These are phyloP conservation scores for Emydoidea blandingii DNA, from an alignment of 2,797 vertebrate genomes.

Conservation along the genomic window DNA sequence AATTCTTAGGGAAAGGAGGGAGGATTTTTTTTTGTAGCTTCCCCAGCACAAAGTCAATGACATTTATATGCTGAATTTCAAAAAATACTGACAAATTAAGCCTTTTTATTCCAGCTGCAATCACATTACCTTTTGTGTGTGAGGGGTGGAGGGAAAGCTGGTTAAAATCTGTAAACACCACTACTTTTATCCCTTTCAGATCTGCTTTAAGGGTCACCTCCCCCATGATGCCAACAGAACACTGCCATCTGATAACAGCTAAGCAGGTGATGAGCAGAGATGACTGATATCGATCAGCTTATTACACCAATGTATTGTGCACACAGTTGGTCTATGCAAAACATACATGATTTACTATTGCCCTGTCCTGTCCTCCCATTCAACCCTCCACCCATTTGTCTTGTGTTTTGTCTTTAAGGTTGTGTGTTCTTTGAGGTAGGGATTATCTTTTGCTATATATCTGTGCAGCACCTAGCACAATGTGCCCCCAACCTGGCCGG, in stretches of 20 bases:
- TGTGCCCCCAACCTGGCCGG: neutral
- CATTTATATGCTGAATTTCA: neutral
- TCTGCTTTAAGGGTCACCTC: neutral
- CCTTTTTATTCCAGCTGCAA: neutral
- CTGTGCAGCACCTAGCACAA: neutral
- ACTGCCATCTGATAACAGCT: neutral
- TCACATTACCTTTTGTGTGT: neutral
- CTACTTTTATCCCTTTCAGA: neutral
- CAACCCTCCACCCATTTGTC: neutral
- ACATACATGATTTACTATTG: neutral
- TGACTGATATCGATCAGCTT: neutral
- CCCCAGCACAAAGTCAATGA: neutral
- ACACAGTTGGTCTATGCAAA: neutral
- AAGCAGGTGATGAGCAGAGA: neutral
- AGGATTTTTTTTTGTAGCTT: neutral
- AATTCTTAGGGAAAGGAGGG: neutral
- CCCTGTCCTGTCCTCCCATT: neutral
- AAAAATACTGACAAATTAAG: neutral
- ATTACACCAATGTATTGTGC: neutral
- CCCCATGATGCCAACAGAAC: neutral
- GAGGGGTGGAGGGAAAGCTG: neutral
- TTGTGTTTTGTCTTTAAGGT: neutral
- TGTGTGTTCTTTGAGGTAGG: neutral
- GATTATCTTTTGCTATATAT: neutral
- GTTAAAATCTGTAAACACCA: neutral